These are phyloP conservation scores for Nycticryphes semicollaris DNA, from an alignment of 2,113 vertebrate species.

Conservation along the genomic window DNA sequence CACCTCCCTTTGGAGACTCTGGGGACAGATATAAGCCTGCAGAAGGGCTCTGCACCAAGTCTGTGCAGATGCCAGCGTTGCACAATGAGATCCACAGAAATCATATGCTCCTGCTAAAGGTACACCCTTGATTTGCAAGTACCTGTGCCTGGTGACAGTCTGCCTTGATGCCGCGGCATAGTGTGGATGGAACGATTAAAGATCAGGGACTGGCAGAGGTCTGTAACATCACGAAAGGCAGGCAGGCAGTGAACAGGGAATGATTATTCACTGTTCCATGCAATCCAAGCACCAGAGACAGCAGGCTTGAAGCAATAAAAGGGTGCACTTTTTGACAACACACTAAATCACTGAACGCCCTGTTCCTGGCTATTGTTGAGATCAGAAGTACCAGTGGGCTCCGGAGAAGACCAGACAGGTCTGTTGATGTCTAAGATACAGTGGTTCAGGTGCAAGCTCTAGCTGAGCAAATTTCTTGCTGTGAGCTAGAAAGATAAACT, in stretches of 20 bases:
- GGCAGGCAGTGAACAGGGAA: not conserved
- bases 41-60: not conserved
- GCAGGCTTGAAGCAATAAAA: conserved; percentile 11
- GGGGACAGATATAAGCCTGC: not conserved
- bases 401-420: not conserved
- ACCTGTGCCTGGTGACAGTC: not conserved
- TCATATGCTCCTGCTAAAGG: not conserved
- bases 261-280: not conserved
- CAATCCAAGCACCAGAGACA: not conserved
- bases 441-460: not conserved
- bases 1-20: not conserved
- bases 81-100: not conserved
- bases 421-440: not conserved
- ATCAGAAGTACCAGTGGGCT: not conserved
- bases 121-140: not conserved
- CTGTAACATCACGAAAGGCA: not conserved
- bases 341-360: not conserved
- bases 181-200: not conserved
- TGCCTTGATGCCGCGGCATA: not conserved
- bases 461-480: not conserved
- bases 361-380: not conserved
- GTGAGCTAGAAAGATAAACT: not conserved
- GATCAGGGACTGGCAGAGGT: not conserved
- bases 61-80: not conserved
- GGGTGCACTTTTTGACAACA: not conserved